Evolutionary conservation across 2,888 invertebrate genomes (phyloP), one percentile per base, ranked within the genome.

Genomic region (Morinoia aosen): DNA sequence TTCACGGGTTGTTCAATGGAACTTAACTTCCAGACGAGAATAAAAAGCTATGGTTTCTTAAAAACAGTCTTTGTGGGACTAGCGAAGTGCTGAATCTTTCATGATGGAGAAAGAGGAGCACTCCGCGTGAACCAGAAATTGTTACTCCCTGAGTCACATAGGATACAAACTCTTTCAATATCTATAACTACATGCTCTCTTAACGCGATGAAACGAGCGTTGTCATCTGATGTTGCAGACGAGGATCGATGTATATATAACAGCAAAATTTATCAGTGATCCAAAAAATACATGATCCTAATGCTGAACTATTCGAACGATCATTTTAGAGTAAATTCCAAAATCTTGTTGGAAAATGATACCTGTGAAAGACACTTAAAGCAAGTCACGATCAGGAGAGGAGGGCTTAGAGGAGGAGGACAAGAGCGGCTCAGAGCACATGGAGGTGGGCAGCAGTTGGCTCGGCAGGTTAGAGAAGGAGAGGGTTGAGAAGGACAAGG

Each of bases 361-460:
- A 33, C 3, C 10, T 76, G 25, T 33, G 8, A 76, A 33, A 33
- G 8, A 76, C 76, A 76, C 76, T 76, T 76, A 76, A 16, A 10
- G 76, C 8, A 76, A 76, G 25, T 76, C 76, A 16, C 76, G 76
- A 76, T 76, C 76, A 76, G 76, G 76, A 76, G 76, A 76, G 19
- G 76, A 76, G 76, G 76, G 76, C 76, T 76, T 76, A 25, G 76
- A 76, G 7, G 76, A 3, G 25, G 90, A 48, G 40, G 90, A 16
- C 90, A 90, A 48, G 90, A 48, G 40, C 39, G 48, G 90, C 16
- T 48, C 48, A 5, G 90, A 25, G 25, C 90, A 90, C 90, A 90
- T 90, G 19, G 90, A 90, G 90, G 90, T 90, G 40, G 90, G 90
- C 48, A 90, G 40, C 90, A 90, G 48, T 8, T 90, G 40, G 90